Conservation (phyloP, 2,888 invertebrate genomes). For the Malthinus flaveolus region DNA sequence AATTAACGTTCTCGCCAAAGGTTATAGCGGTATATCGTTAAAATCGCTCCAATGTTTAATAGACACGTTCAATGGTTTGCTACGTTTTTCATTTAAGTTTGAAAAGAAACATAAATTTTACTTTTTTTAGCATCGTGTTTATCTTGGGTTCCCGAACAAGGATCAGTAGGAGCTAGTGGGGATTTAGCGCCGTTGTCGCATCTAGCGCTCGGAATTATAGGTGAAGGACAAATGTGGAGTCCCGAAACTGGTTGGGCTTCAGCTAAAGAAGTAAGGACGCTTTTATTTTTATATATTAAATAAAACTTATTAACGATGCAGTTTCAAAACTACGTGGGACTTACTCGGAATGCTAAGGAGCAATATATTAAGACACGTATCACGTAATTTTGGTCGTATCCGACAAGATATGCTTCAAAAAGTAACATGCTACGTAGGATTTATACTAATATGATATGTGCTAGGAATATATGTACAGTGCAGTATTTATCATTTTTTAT, state of each 20-base stretch:
- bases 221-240: slow-evolving; percentile 71
- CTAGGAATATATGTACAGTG: too few relatives aligned
- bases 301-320: too few relatives aligned
- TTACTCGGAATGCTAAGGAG: neutral
- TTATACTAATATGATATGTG: too few relatives aligned
- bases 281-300: too few relatives aligned
- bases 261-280: slow-evolving; percentile 58
- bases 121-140: slow-evolving; percentile 60
- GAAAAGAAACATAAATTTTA: neutral
- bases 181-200: slow-evolving; percentile 69
- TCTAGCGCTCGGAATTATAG: slow-evolving; percentile 66
- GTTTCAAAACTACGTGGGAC: too few relatives aligned
- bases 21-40: slow-evolving; percentile 66
- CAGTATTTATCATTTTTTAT: too few relatives aligned
- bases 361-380: neutral
- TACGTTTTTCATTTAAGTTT: neutral
- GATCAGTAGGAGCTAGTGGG: slow-evolving; percentile 69
- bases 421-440: too few relatives aligned
- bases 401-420: too few relatives aligned
- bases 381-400: too few relatives aligned
- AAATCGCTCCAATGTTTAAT: slow-evolving; percentile 61
- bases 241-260: slow-evolving; percentile 65
- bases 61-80: slow-evolving; percentile 66
- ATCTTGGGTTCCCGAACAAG: slow-evolving; percentile 69
- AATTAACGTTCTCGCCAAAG: slow-evolving; percentile 70